A percentile compares a stretch with the other conserved stretches of the same genome.
phyloP scores from a whole-genome alignment of 2,797 vertebrate species.

The Pseudochirops cupreus region DNA sequence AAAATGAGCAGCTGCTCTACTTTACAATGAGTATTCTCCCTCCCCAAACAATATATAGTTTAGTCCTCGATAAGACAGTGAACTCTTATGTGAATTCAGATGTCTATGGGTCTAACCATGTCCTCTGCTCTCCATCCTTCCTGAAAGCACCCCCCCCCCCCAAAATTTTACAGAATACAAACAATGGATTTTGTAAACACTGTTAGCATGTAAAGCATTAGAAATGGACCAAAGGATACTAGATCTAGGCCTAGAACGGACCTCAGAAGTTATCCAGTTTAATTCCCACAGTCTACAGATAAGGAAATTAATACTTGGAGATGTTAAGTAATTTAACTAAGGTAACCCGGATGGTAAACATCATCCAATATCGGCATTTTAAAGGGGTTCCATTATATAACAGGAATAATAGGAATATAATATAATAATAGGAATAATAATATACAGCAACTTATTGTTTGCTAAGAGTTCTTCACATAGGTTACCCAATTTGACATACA shows the following conservation, averaged over 20 bases:
- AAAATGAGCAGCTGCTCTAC: slow-evolving; percentile 71
- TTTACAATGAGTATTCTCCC: slow-evolving; percentile 68
- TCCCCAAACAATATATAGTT: slow-evolving; percentile 52
- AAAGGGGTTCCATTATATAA: neutral
- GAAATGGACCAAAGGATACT: neutral
- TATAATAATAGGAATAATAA: neutral
- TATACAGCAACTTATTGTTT: neutral
- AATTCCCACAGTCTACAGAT: neutral
- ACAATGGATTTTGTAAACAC: neutral
- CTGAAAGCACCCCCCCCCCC: neutral
- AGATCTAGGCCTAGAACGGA: neutral
- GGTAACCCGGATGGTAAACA: neutral
- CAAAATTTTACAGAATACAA: neutral
- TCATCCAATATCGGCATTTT: neutral
- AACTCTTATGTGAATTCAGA: slow-evolving; percentile 29
- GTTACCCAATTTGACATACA: neutral
- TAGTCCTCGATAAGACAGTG: slow-evolving; percentile 49
- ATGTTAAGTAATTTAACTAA: neutral
- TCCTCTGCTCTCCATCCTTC: neutral
- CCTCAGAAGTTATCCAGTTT: neutral
- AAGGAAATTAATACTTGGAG: neutral
- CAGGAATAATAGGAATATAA: neutral
- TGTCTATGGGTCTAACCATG: slow-evolving; percentile 41
- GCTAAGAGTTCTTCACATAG: neutral
- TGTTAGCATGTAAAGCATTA: neutral